A percentile compares a stretch with the other conserved stretches of the same genome.
Conservation (phyloP, 2,113 vertebrate genomes). For the Tetraodon nigroviridis region DNA sequence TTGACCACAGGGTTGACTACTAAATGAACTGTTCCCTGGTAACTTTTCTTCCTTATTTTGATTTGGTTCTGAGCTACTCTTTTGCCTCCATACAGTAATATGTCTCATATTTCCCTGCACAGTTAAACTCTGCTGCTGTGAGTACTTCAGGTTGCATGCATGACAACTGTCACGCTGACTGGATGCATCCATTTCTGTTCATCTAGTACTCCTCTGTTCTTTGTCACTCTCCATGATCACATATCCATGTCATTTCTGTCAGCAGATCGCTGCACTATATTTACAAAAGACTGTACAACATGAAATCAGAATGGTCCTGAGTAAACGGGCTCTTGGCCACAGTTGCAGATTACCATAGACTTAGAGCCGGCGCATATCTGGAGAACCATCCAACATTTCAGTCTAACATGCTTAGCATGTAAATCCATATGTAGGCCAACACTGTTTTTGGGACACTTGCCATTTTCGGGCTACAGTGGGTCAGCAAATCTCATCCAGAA, state of each 20-base stretch:
- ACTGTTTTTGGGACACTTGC: slow-evolving; percentile 45
- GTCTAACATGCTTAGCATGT: slow-evolving; percentile 45
- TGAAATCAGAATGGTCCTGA: slow-evolving; percentile 43
- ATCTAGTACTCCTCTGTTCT: not conserved
- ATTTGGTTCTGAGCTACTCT: too few species aligned
- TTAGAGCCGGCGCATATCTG: slow-evolving; percentile 45
- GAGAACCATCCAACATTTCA: slow-evolving; percentile 51
- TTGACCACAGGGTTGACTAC: too few species aligned
- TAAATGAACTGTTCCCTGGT: too few species aligned
- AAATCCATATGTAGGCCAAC: slow-evolving; percentile 49
- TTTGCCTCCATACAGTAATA: too few species aligned
- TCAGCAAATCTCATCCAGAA: slow-evolving; percentile 16
- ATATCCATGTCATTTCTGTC: slow-evolving; percentile 11
- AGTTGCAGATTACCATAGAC: slow-evolving; percentile 51
- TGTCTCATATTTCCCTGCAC: too few species aligned
- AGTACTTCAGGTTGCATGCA: too few species aligned
- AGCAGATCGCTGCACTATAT: slow-evolving; percentile 22
- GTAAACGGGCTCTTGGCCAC: slow-evolving; percentile 42
- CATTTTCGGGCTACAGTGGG: slow-evolving; percentile 11
- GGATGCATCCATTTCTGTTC: too few species aligned
- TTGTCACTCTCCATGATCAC: not conserved
- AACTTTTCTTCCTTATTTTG: too few species aligned
- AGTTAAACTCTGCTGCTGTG: too few species aligned
- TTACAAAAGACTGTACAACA: slow-evolving; percentile 23
- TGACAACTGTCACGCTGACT: too few species aligned